These are phyloP conservation scores for Drosophila ercepeae DNA, from an alignment of 1,140 invertebrate species.

Conservation along the genomic window DNA sequence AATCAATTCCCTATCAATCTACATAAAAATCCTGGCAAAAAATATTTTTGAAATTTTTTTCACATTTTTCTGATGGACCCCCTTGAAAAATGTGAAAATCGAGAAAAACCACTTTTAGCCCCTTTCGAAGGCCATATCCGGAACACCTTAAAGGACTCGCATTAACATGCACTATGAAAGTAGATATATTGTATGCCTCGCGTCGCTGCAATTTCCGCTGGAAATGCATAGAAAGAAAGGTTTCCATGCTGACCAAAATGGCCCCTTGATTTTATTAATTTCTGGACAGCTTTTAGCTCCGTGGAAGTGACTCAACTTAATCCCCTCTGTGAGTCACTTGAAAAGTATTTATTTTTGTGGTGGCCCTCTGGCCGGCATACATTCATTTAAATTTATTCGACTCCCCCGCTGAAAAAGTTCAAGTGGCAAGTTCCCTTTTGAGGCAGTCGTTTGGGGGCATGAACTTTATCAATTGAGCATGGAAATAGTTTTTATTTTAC, in stretches of 20 bases:
- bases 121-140: too few species aligned
- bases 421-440: conserved; percentile 63
- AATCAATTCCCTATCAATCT: too few species aligned
- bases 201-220: too few species aligned
- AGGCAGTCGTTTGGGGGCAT: conserved; percentile 35
- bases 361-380: conserved; percentile 25
- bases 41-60: too few species aligned
- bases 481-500: conserved; percentile 61
- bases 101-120: too few species aligned
- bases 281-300: background rate
- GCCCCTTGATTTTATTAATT: background rate
- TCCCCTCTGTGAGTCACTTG: conserved; percentile 42
- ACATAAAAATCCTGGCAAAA: too few species aligned
- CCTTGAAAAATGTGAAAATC: too few species aligned
- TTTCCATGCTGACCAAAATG: background rate
- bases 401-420: conserved; percentile 40
- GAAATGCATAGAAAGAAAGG: background rate
- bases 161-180: too few species aligned
- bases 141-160: too few species aligned
- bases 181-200: too few species aligned
- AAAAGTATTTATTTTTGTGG: conserved; percentile 27
- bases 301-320: conserved; percentile 25
- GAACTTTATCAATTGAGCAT: conserved; percentile 75
- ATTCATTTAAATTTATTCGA: conserved; percentile 39
- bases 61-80: too few species aligned